A percentile compares a stretch with the other conserved stretches of the same genome.
Evolutionary conservation across 2,113 vertebrate species (phyloP).

Genomic region (Gallinago undulata): DNA sequence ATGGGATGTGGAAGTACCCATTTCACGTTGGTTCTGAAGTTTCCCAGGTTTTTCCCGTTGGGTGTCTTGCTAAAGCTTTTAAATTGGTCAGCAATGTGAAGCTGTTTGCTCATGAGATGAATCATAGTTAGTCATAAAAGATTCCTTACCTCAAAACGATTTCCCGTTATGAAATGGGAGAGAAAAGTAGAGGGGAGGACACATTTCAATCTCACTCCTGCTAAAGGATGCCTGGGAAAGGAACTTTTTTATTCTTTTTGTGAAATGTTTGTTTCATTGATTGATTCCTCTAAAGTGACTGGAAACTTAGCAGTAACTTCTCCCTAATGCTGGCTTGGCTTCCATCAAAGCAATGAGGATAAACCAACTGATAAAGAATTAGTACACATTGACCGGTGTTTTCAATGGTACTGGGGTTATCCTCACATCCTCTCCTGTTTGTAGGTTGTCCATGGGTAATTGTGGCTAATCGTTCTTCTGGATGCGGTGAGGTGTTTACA

Average conservation of each 20-base stretch:
- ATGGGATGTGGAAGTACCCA: not conserved
- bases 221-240: not conserved
- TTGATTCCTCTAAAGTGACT: not conserved
- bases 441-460: not conserved
- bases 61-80: not conserved
- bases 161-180: constrained; percentile 6
- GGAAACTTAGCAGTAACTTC: not conserved
- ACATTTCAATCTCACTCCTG: not conserved
- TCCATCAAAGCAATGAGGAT: not conserved
- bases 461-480: not conserved
- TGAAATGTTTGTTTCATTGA: not conserved
- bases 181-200: not conserved
- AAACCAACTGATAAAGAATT: not conserved
- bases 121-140: constrained; percentile 49
- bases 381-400: accelerated
- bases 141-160: not conserved
- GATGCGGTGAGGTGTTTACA: not conserved
- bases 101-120: constrained; percentile 25
- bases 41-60: not conserved
- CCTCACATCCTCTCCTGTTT: not conserved
- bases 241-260: not conserved
- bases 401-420: not conserved
- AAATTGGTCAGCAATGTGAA: not conserved
- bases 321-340: not conserved
- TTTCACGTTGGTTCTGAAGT: not conserved